Base-by-base conservation (phyloP, 2,113 vertebrate genomes). In the Zingel zingel region DNA sequence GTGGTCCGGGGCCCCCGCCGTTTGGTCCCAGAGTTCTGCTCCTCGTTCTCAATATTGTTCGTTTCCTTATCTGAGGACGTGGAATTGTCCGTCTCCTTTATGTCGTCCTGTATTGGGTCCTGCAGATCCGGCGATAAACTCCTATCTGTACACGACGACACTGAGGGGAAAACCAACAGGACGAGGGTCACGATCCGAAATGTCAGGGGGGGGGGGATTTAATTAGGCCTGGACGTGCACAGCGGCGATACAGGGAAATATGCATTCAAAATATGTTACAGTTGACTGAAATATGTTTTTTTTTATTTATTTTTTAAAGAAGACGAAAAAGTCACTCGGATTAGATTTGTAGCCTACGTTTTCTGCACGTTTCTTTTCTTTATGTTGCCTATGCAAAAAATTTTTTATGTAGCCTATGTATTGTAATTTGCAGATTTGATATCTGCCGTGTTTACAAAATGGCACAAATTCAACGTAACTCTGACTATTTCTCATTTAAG, bases 21-120 rank as follows among this genome's bases (percentile, higher is more conserved):
- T 72, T 99, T 99, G 63, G 97, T 94, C 58, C 97, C 97, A 3
- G 97, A 97, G 91, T 97, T 99, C 94, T 98, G 97, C 92, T 99
- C 98, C 92, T 99, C 98, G 51, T 98, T 98, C 93, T 99, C 98
- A 39, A 97, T 98, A 91, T 98, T 97, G 94, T 97, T 96, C 43
- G 96, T 97, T 92, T 99, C 98, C 93, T 99, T 99, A 92, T 99
- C 98, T 1, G 98, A 99, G 45, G 97, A 99, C 74, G 98, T 98
- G 2, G 98, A 99, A 89, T 98, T 98, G 95, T 98, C 98, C 0
- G 97, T 98, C 90, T 99, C 98, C 87, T 99, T 99, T 88, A 97
- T 96, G 92, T 99, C 98, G 74, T 99, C 98, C 91, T 97, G 96
- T 84, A 95, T 96, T 3, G 97, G 95, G 91, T 99, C 98, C 93